Evolutionary conservation across 2,113 vertebrate species (phyloP), one percentile per base, ranked within the genome.

Genomic region (Archilochus colubris): DNA sequence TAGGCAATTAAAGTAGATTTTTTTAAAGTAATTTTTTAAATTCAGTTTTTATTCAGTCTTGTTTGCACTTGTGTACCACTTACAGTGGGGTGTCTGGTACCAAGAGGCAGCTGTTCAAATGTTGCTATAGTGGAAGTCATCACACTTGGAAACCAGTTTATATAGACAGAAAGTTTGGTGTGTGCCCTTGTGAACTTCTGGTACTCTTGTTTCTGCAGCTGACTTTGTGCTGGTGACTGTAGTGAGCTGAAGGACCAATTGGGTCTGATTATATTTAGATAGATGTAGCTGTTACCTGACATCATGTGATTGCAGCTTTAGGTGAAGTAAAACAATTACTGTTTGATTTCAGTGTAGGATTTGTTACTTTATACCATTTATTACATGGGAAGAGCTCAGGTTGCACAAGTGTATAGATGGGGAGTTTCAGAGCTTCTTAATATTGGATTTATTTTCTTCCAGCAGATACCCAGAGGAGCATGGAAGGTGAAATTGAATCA

Each of bases 401-500:
- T 70, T 74, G 43, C 27, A 38, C 16, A 14, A 33, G 6, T 57
- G 10, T 78, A 27, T 64, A 36, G 33, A 9, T 7, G 23, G 17
- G 7, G 11, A 61, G 46, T 73, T 78, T 86, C 24, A 75, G 61
- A 88, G 57, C 14, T 51, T 20, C 57, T 93, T 86, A 78, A 73
- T 82, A 50, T 0, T 79, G 2, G 8, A 6, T 91, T 93, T 93
- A 14, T 86, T 76, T 78, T 88, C 48, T 94, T 93, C 50, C 84
- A 92, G 80, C 55, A 89, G 94, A n/a, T 75, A 11, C 48, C 51
- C 79, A 81, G 63, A 92, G 81, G 78, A 94, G 50, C 6, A 10
- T 98, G 48, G 97, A 97, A 94, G 92, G 97, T 30, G 98, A 99
- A 94, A 97, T 99, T 31, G 96, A 97, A 82, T 96, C 95, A 12